Base-by-base conservation (phyloP, 64 coral and sea anemone species). In the Porites lutea region DNA sequence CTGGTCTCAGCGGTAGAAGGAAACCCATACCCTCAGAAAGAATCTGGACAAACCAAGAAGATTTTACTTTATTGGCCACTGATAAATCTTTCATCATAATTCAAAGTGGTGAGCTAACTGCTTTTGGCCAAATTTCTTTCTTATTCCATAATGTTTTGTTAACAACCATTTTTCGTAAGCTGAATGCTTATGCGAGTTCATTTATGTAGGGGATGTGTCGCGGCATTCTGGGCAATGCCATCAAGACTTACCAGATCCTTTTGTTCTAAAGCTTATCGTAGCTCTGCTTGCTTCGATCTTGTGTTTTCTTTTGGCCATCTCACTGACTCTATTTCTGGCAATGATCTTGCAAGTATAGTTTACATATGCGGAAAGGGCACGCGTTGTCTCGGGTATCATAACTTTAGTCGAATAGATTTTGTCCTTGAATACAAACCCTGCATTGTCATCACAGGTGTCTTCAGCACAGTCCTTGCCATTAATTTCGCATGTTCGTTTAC, bases 321-420 rank as follows among this genome's bases (percentile, higher is more conserved):
- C 73, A 50, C 73, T 76, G 15, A 76, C 73, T 76, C 73, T 13
- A 15, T 76, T 76, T 8, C 2, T 78, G n/a, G 75, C 49, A 15
- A 13, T 54, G 19, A 78, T 51, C 10, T 3, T 78, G 4, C 51
- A 55, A 11, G 75, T 78, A 52, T 78, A 78, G 75, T 58, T 78
- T 11, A 54, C 37, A 51, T 50, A 76, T 76, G 47, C 2, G 0
- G 3, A 19, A 16, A 76, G 46, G 14, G 27, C 27, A 37, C 27
- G 27, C 27, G 47, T 76, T 76, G 46, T 50, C 27, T 37, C 27
- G 8, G 52, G 16, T 52, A 23, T 58, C 19, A 16, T 65, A 16
- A 57, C 75, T 1, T 78, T 5, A 8, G 75, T 57, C 8, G 9
- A 18, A 8, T 55, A 57, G 2, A 19, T 47, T 23, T 78, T 51